Evolutionary conservation across 1,140 invertebrate genomes (phyloP).

Genomic region (Onthophagus taurus): DNA sequence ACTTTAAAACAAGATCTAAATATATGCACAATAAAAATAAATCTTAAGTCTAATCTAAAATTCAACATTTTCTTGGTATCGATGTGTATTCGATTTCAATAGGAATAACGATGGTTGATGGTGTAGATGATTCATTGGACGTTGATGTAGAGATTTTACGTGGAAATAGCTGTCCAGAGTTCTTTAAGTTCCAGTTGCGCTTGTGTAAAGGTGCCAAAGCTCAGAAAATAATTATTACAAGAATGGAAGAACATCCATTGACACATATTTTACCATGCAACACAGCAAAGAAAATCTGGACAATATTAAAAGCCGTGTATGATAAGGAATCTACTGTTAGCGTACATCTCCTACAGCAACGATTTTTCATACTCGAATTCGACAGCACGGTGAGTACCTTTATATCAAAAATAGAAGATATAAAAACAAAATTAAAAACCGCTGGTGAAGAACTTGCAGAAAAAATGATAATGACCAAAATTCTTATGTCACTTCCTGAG

Average conservation of each 20-base stretch:
- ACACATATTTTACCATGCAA: constrained; percentile 1
- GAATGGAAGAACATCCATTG: constrained; percentile 1
- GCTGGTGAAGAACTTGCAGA: background rate
- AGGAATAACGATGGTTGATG: too few species aligned
- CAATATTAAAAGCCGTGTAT: constrained; percentile 11
- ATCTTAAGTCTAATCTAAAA: too few species aligned
- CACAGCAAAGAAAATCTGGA: background rate
- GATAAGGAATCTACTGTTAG: constrained; percentile 21
- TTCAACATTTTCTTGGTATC: too few species aligned
- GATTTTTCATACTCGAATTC: background rate
- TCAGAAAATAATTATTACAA: background rate
- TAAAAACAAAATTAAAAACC: background rate
- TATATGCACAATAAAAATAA: too few species aligned
- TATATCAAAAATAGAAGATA: constrained; percentile 6
- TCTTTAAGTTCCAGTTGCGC: too few species aligned
- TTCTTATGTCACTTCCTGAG: constrained; percentile 1
- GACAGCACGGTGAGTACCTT: background rate
- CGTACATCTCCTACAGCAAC: constrained; percentile 3
- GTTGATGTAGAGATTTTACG: too few species aligned
- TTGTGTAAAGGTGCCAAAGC: too few species aligned
- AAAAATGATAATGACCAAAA: constrained; percentile 7
- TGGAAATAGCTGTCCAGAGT: too few species aligned
- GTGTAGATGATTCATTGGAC: too few species aligned
- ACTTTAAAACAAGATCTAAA: too few species aligned
- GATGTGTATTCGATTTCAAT: too few species aligned